A percentile compares a stretch with the other conserved stretches of the same genome.
phyloP scores from a whole-genome alignment of 2,888 invertebrate species.

The Cactoblastis cactorum region DNA sequence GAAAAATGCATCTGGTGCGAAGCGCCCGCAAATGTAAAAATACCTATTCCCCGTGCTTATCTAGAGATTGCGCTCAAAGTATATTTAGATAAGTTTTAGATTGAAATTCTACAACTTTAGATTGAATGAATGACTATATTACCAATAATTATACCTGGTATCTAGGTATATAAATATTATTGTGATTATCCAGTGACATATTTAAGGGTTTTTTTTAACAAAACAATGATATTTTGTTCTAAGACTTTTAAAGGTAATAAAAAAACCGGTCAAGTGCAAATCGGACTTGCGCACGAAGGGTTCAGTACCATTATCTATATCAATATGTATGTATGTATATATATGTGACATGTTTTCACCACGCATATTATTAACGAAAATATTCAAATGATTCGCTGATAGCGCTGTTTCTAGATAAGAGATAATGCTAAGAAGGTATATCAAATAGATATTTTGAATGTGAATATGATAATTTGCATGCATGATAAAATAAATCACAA shows the following conservation, averaged over 20 bases:
- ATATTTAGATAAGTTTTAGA: slow-evolving; percentile 6
- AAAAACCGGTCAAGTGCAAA: no score
- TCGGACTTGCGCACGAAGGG: no score
- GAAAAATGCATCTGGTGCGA: slow-evolving; percentile 22
- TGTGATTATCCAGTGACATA: no score
- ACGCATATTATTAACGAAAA: slow-evolving; percentile 30
- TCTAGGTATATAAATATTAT: no score
- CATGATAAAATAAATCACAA: neutral
- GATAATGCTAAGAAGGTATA: neutral
- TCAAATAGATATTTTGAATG: neutral
- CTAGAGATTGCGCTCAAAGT: slow-evolving; percentile 7
- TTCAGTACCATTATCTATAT: no score
- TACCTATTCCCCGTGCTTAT: slow-evolving; percentile 8
- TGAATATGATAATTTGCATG: neutral
- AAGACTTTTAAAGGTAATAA: no score
- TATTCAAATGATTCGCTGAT: slow-evolving; percentile 33
- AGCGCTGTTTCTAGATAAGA: neutral
- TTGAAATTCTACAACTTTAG: neutral
- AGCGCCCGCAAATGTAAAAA: slow-evolving; percentile 13
- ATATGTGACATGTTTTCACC: no score
- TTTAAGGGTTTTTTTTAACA: no score
- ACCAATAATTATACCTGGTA: no score
- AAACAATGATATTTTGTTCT: no score
- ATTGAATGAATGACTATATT: neutral
- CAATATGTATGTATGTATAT: neutral